phyloP scores from a whole-genome alignment of 2,113 vertebrate genomes.

The Etheostoma spectabile region DNA sequence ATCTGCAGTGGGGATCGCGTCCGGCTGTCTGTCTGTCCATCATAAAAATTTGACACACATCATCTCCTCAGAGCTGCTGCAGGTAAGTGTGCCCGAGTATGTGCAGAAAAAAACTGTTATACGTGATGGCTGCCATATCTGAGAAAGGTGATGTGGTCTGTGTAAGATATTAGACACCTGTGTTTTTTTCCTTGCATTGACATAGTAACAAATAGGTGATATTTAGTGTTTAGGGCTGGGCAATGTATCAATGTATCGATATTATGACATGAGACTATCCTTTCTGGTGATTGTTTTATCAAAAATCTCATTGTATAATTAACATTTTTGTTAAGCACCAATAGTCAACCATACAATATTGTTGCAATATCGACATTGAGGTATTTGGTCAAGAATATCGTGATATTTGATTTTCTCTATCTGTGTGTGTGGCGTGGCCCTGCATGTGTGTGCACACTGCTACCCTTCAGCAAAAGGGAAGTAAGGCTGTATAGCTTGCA shows the following conservation, averaged over 20 bases:
- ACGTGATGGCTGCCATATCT: background rate
- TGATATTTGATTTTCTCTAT: too few relatives aligned
- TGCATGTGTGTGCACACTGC: background rate
- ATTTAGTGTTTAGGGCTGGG: background rate
- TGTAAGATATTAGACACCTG: slow-evolving; percentile 7
- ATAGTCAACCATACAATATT: too few relatives aligned
- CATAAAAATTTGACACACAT: slow-evolving; percentile 34
- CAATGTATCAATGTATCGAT: too few relatives aligned
- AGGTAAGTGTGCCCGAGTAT: slow-evolving; percentile 15
- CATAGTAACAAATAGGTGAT: background rate
- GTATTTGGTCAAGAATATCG: too few relatives aligned
- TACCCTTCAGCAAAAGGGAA: slow-evolving; percentile 43
- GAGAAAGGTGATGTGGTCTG: slow-evolving; percentile 31
- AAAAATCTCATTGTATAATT: too few relatives aligned
- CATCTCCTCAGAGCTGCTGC: background rate
- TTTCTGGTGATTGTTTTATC: too few relatives aligned
- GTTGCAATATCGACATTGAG: too few relatives aligned
- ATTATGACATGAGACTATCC: too few relatives aligned
- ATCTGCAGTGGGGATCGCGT: slow-evolving; percentile 32
- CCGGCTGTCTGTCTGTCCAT: slow-evolving; percentile 40
- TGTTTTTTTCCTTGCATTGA: background rate
- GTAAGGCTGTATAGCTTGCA: slow-evolving; percentile 21
- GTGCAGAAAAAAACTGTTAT: background rate
- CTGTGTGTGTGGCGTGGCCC: background rate
- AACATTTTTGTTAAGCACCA: too few relatives aligned